Base-by-base conservation (phyloP, 2,113 vertebrate genomes). In the Pogona vitticeps region DNA sequence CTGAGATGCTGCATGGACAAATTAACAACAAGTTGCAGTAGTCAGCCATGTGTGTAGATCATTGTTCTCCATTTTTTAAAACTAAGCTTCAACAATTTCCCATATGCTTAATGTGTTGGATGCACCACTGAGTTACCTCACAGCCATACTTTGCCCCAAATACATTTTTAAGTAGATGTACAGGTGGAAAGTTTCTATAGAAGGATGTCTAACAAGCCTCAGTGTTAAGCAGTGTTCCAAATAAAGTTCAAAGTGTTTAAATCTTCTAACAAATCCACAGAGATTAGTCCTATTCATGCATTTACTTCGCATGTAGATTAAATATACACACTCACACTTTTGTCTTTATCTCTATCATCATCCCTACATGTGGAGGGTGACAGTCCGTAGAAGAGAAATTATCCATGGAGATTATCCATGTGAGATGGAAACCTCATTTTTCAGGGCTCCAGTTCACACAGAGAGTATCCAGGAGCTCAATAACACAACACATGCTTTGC, bases 1-100 rank as follows among this genome's bases (percentile, higher is more conserved):
- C 90, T 93, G 90, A 92, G 90, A 94, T 94, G 94, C 95, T 86
- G 79, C 86, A 85, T 75, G 88, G 80, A 87, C 86, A 92, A 93
- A 88, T 84, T 86, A 90, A 85, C 28, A 92, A 83, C 88, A 76
- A 92, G 70, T 89, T 92, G 52, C 2, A 40, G 36, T 31, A 2
- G 6, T 36, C n/a, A 78, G 52, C 18, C 76, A 59, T 78, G 52
- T 80, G 3, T 80, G 15, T 13, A 40, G 59, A 28, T 13, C 23
- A 40, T 28, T 80, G 38, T 80, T 17, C 20, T 63, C 33, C 21
- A 1, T 12, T 6, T 78, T 31, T 42, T 40, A 13, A 80, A 73
- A 73, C 33, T 42, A 28, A 20, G 81, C 14, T 38, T 1, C n/a
- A 36, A 31, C 15, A 20, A 71, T 36, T 56, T 59, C n/a, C 68